Evolutionary conservation across 2,888 invertebrate genomes (phyloP).

Genomic region (Drosophila mettleri): DNA sequence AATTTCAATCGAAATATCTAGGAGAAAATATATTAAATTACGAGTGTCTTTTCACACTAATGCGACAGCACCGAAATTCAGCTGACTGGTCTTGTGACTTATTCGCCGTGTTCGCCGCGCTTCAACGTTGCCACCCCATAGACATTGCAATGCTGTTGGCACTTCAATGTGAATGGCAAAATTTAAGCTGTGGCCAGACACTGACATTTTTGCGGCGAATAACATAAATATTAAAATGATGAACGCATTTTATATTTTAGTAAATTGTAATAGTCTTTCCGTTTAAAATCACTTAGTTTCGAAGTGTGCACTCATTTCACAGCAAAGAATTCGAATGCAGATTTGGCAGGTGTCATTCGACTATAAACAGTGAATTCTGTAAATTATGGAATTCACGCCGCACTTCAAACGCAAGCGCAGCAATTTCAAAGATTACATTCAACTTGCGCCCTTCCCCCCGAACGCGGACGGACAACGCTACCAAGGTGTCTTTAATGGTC

Average conservation of each 20-base stretch:
- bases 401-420: slow-evolving; percentile 60
- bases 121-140: slow-evolving; percentile 35
- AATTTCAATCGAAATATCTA: slow-evolving; percentile 57
- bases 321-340: neutral
- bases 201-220: slow-evolving; percentile 31
- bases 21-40: slow-evolving; percentile 49
- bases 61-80: slow-evolving; percentile 82
- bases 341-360: slow-evolving; percentile 17
- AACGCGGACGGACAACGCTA: slow-evolving; percentile 13
- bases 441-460: slow-evolving; percentile 46
- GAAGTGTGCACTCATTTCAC: neutral
- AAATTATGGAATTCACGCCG: slow-evolving; percentile 58
- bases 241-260: neutral
- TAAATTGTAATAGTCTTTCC: neutral
- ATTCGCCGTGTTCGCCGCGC: slow-evolving; percentile 62
- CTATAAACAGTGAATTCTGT: slow-evolving; percentile 11
- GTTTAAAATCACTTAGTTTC: neutral
- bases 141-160: neutral
- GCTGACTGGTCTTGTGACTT: slow-evolving; percentile 85
- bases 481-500: slow-evolving; percentile 88
- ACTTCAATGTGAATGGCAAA: slow-evolving; percentile 39
- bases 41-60: slow-evolving; percentile 73
- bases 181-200: neutral
- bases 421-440: slow-evolving; percentile 13
- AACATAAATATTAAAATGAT: neutral